phyloP scores from a whole-genome alignment of 2,888 invertebrate genomes.

The Pyralis farinalis region DNA sequence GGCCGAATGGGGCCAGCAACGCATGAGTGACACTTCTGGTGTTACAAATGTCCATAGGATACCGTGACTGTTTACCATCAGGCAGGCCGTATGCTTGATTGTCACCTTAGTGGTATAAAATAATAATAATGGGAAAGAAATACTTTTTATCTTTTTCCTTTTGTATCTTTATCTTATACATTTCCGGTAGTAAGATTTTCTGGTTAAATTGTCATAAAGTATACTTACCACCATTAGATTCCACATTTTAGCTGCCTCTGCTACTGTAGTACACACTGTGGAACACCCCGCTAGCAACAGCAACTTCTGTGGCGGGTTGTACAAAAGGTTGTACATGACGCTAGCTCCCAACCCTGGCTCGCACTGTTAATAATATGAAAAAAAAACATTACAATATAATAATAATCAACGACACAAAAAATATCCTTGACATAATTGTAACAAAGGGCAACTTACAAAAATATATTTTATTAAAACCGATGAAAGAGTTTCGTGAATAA shows the following conservation, averaged over 20 bases:
- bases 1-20: no score
- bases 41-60: no score
- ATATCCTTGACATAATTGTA: not conserved
- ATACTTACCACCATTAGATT: constrained; percentile 97
- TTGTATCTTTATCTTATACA: no score
- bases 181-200: no score
- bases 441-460: not conserved
- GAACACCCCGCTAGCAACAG: constrained; percentile 98
- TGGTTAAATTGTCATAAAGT: no score
- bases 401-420: not conserved
- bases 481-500: not conserved
- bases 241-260: constrained; percentile 99
- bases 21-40: no score
- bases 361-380: constrained; percentile 83
- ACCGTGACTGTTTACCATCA: no score
- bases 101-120: no score
- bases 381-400: not conserved
- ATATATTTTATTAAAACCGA: not conserved
- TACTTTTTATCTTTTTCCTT: no score
- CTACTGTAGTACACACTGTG: constrained; percentile 99
- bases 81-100: no score
- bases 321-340: constrained; percentile 98
- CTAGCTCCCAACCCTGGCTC: constrained; percentile 99
- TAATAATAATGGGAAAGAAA: no score
- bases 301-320: constrained; percentile 96